phyloP scores from a whole-genome alignment of 2,113 vertebrate genomes.

The Forbesichthys agassizii region DNA sequence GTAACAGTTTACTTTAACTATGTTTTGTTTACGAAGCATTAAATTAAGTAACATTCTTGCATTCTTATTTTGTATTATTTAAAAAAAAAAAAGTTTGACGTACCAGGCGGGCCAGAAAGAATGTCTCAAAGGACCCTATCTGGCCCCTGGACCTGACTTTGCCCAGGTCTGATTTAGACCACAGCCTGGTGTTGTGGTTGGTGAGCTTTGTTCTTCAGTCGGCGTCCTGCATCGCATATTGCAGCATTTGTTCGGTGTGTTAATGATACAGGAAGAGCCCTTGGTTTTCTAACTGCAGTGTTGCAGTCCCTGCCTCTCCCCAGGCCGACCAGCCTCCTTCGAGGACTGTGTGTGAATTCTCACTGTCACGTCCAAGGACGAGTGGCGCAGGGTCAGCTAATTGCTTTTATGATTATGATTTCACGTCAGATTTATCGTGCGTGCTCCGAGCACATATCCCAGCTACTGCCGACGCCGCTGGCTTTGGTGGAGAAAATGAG shows the following conservation, averaged over 20 bases:
- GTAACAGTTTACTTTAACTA: too few relatives aligned
- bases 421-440: conserved; percentile 83
- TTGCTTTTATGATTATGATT: conserved; percentile 87
- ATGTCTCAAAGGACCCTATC: too few relatives aligned
- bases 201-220: conserved; percentile 47
- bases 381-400: conserved; percentile 83
- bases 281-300: conserved; percentile 81
- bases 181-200: conserved; percentile 24
- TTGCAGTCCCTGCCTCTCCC: conserved; percentile 62
- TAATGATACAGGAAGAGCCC: conserved; percentile 79
- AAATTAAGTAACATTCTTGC: too few relatives aligned
- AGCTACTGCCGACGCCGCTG: conserved; percentile 73
- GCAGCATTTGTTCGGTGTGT: conserved; percentile 72
- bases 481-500: conserved; percentile 72
- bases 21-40: too few relatives aligned
- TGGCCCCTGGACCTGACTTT: too few relatives aligned
- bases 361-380: conserved; percentile 83
- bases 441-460: conserved; percentile 76
- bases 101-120: too few relatives aligned
- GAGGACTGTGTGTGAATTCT: conserved; percentile 81
- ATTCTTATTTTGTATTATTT: too few relatives aligned
- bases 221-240: conserved; percentile 52
- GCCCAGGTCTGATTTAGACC: too few relatives aligned
- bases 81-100: too few relatives aligned
- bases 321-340: conserved; percentile 65